phyloP scores from a whole-genome alignment of 2,797 vertebrate genomes.

The Darevskia mixta region DNA sequence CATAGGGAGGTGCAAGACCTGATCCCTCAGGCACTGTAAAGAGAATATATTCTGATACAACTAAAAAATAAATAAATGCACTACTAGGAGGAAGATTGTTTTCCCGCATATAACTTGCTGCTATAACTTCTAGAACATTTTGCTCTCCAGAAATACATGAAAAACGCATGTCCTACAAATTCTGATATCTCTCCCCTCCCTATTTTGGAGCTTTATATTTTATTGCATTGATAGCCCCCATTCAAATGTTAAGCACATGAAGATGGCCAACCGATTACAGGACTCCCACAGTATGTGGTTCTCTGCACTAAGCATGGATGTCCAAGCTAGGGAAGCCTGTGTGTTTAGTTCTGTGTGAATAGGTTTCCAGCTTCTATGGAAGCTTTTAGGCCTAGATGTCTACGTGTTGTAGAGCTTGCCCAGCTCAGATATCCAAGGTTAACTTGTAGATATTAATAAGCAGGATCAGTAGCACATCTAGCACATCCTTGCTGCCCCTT shows the following conservation, averaged over 20 bases:
- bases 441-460: not conserved
- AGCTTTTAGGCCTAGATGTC: not conserved
- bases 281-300: not conserved
- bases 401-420: not conserved
- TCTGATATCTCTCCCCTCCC: conserved; percentile 21
- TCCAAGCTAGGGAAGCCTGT: not conserved
- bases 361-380: not conserved
- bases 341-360: not conserved
- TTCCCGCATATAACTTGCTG: conserved; percentile 14
- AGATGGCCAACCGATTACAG: not conserved
- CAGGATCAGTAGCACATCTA: too few relatives aligned
- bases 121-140: not conserved
- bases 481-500: too few relatives aligned
- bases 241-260: not conserved
- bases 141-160: conserved; percentile 12
- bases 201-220: conserved; percentile 44
- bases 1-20: not conserved
- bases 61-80: not conserved
- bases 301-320: not conserved
- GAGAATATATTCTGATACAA: not conserved
- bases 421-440: not conserved
- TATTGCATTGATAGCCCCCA: conserved; percentile 31
- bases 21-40: not conserved
- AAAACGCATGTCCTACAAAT: not conserved
- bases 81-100: conserved; percentile 40